Evolutionary conservation across 2,797 vertebrate genomes (phyloP).

Genomic region (Tenualosa ilisha): DNA sequence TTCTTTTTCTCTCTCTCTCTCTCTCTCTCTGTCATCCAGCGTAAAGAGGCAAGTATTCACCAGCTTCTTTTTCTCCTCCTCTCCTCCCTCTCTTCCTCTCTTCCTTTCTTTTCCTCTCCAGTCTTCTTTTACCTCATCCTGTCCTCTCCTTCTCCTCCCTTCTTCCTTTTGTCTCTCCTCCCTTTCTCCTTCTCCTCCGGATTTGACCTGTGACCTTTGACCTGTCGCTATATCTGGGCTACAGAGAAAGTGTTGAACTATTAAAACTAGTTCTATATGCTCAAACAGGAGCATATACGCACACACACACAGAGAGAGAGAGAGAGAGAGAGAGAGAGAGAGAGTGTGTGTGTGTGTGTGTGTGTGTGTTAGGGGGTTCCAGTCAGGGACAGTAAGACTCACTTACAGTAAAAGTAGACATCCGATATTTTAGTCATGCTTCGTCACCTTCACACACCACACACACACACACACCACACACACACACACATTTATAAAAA

Average conservation of each 20-base stretch:
- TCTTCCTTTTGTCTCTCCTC: not conserved
- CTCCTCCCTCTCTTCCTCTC: not conserved
- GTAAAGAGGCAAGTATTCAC: constrained; percentile 41
- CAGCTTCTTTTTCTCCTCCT: not conserved
- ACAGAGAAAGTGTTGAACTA: no score
- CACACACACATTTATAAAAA: no score
- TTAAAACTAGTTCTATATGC: no score
- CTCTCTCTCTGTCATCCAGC: not conserved
- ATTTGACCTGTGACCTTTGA: no score
- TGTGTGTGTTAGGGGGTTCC: not conserved
- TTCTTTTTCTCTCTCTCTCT: not conserved
- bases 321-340: not conserved
- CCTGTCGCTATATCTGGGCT: no score
- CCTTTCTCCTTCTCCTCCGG: not conserved
- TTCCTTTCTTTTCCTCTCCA: not conserved
- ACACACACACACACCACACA: not conserved
- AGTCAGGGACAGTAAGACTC: not conserved
- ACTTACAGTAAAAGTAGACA: not conserved
- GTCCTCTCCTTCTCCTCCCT: not conserved
- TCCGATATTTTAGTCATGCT: constrained; percentile 6
- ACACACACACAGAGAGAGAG: no score
- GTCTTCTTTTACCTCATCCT: not conserved
- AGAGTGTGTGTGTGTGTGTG: constrained; percentile 1
- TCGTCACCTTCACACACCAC: not conserved
- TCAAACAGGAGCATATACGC: no score